phyloP scores from a whole-genome alignment of 1,140 invertebrate species.

The Bombus pyrosoma region DNA sequence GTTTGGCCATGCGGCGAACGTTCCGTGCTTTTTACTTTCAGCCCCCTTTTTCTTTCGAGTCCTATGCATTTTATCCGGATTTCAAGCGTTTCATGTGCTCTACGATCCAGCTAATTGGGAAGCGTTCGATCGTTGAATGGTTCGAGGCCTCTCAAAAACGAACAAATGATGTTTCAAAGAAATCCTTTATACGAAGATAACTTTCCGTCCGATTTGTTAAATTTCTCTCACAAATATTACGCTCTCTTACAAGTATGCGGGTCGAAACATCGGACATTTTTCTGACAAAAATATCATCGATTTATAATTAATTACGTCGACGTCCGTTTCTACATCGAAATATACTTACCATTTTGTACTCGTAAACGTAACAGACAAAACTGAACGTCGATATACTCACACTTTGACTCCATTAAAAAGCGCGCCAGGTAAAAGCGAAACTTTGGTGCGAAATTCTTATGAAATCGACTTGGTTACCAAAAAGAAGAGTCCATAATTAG shows the following conservation, averaged over 20 bases:
- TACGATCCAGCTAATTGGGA: conserved; percentile 50
- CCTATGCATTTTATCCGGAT: conserved; percentile 4
- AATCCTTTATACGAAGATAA: not conserved
- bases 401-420: not conserved
- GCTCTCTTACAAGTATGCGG: no score
- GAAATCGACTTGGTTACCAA: no score
- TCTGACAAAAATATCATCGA: not conserved
- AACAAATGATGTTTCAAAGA: not conserved
- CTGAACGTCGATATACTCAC: not conserved
- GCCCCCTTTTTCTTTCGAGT: not conserved
- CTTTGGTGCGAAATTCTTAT: no score
- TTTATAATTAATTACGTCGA: not conserved
- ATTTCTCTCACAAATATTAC: no score
- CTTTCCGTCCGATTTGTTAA: no score
- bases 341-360: not conserved
- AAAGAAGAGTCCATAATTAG: not conserved
- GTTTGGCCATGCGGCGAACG: not conserved
- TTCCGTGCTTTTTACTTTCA: not conserved
- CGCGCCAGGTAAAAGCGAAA: not conserved
- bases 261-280: not conserved
- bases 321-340: not conserved
- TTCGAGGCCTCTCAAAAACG: not conserved
- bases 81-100: conserved; percentile 42
- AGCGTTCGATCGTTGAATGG: conserved; percentile 12
- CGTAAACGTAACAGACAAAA: not conserved